Evolutionary conservation across 2,797 vertebrate species (phyloP).

Genomic region (Etheostoma perlongum): DNA sequence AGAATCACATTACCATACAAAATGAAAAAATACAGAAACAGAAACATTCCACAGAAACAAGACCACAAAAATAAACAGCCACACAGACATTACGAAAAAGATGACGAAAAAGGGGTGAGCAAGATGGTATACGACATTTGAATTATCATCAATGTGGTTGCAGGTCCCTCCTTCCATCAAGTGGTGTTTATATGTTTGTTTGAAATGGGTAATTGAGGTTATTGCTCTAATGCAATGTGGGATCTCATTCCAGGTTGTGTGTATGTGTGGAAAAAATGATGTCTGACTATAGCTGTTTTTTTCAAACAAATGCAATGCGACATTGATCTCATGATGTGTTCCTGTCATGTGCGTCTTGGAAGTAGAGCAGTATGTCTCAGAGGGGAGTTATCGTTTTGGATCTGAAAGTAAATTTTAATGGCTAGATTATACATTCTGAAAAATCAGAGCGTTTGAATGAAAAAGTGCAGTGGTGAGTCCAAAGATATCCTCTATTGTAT

Average conservation of each 20-base stretch:
- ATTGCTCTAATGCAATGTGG: not conserved
- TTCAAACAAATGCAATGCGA: not conserved
- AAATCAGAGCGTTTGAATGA: not conserved
- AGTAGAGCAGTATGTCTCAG: not conserved
- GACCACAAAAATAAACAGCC: not conserved
- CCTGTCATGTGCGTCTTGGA: not conserved
- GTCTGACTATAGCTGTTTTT: not conserved
- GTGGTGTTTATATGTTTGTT: not conserved
- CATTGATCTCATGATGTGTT: constrained; percentile 3
- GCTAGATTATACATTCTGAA: not conserved
- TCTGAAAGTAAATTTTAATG: not conserved
- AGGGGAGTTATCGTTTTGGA: not conserved
- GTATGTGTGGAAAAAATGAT: not conserved
- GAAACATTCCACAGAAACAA: not conserved
- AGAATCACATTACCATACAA: not conserved
- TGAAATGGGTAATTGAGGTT: not conserved
- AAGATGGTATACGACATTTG: no score
- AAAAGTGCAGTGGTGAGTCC: not conserved
- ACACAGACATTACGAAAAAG: not conserved
- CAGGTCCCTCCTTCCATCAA: not conserved
- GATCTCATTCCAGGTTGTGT: not conserved
- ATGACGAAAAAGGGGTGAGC: not conserved
- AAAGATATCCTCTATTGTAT: not conserved
- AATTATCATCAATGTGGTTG: not conserved
- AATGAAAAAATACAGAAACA: not conserved